Base-by-base conservation (phyloP, 1,140 invertebrate species). In the Diorhabda carinulata region DNA sequence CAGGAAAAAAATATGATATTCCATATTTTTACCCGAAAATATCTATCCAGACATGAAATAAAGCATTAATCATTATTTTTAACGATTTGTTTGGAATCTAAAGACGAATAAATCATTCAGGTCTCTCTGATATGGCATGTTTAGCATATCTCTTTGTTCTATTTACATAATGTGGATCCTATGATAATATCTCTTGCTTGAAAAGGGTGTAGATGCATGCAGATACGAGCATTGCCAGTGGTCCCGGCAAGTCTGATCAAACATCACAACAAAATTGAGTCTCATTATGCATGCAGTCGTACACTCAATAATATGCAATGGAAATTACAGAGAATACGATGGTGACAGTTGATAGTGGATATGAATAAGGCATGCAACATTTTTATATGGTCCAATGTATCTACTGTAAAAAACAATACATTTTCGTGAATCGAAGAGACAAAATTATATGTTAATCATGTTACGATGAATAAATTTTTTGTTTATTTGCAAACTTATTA, bases 91-190 rank as follows among this genome's bases (percentile, higher is more conserved):
- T 43, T 62, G 41, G n/a, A 44, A 43, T 62, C 61, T 43, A 3
- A 62, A 62, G 8, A 62, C 43, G 61, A 62, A 62, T 62, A 47
- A 43, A 10, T 43, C 43, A 43, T 62, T 62, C 43, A 43, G 8
- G n/a, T 62, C 43, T 43, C 8, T 62, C 43, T 62, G 61, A 62
- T 62, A 43, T 44, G 61, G 8, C 61, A 43, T 62, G 61, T 62
- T 62, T 62, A 44, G 61, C 61, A 43, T 62, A 43, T 62, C 61
- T 62, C 61, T 62, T 62, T 62, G 61, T 62, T 43, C 41, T 62
- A 62, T 62, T 43, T 62, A 62, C 61, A 62, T 62, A 62, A 62
- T 62, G 43, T 43, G 61, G 8, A 41, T 62, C 43, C 61, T 62
- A 62, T 62, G 61, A 62, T 62, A 62, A 62, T 62, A 62, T 62